These are phyloP conservation scores for Drosophila atripex DNA, from an alignment of 2,888 invertebrate species.

Conservation along the genomic window DNA sequence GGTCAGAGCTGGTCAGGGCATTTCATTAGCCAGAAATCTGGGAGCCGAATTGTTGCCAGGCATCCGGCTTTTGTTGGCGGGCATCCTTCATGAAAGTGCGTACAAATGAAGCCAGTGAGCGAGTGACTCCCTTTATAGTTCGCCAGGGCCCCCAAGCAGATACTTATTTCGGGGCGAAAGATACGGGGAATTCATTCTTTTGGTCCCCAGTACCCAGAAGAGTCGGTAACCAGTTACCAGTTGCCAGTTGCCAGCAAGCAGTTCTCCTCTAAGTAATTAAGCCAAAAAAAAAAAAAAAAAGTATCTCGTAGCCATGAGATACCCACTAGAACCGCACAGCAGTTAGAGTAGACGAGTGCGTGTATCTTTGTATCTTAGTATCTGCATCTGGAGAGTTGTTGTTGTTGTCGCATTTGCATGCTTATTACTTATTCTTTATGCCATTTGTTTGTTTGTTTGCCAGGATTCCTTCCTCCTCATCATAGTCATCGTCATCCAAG, in stretches of 20 bases:
- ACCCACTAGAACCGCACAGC: slow-evolving; percentile 10
- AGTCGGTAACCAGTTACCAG: not conserved
- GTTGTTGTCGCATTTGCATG: slow-evolving; percentile 49
- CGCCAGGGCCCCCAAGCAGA: slow-evolving; percentile 24
- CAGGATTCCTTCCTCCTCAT: not conserved
- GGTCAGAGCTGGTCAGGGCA: not conserved
- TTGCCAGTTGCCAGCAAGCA: not conserved
- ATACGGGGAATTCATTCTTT: slow-evolving; percentile 6
- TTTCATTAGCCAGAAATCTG: slow-evolving; percentile 14
- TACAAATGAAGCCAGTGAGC: slow-evolving; percentile 3
- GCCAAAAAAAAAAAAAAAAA: slow-evolving; percentile 59
- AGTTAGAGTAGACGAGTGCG: slow-evolving; percentile 19
- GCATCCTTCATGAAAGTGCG: slow-evolving; percentile 5
- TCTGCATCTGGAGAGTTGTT: slow-evolving; percentile 40
- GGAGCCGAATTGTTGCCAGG: slow-evolving; percentile 2
- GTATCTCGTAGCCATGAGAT: slow-evolving; percentile 52
- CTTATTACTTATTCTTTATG: slow-evolving; percentile 64
- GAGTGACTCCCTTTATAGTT: slow-evolving; percentile 40
- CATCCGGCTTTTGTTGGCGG: not conserved
- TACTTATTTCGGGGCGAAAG: slow-evolving; percentile 17
- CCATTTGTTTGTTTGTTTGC: slow-evolving; percentile 35
- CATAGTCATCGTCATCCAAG: no score
- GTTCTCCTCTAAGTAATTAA: slow-evolving; percentile 51
- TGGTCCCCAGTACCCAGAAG: not conserved
- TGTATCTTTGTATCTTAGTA: slow-evolving; percentile 30